Base-by-base conservation (phyloP, 2,113 vertebrate species). In the Lipotes vexillifer region DNA sequence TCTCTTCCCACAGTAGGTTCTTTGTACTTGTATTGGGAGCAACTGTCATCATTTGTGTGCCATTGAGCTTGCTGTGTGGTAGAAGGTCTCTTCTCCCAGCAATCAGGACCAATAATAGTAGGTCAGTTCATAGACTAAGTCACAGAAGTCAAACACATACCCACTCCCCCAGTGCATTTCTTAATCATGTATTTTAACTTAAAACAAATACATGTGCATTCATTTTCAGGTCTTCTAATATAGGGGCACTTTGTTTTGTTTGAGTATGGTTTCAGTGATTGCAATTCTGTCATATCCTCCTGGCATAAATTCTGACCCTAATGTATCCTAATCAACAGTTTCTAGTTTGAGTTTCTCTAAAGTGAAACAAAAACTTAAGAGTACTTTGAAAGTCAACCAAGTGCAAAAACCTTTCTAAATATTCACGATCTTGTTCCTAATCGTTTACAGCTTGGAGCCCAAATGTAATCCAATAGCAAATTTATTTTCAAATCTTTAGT, bases 401-500 rank as follows among this genome's bases (percentile, higher is more conserved):
- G 72, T 84, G 29, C 17, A 92, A 91, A 92, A 59, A 21, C 0
- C 0, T 88, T 86, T 89, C 33, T 71, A 68, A 69, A 38, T 36
- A 78, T 41, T 61, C 23, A 71, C 59, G 7, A 49, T 81, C 15
- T 80, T 46, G 31, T 63, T 78, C 38, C 38, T 66, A 41, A 41
- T 88, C 27, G 78, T 77, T 68, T 57, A 72, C 2, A 84, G 69
- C n/a, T 80, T 74, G 6, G 88, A 85, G 38, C 68, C 55, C 61
- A 93, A 66, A 77, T 85, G 38, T 57, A 83, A 94, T 83, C 38
- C 21, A 83, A 91, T 44, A 75, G 49, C 18, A 29, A 72, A 46
- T 84, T 93, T 77, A 72, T 82, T 86, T 88, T 93, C 23, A 78
- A 90, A 93, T 66, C 57, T 72, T 93, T 78, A 17, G 21, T 52